These are phyloP conservation scores for Morus bassanus DNA, from an alignment of 2,797 vertebrate genomes.

Conservation along the genomic window DNA sequence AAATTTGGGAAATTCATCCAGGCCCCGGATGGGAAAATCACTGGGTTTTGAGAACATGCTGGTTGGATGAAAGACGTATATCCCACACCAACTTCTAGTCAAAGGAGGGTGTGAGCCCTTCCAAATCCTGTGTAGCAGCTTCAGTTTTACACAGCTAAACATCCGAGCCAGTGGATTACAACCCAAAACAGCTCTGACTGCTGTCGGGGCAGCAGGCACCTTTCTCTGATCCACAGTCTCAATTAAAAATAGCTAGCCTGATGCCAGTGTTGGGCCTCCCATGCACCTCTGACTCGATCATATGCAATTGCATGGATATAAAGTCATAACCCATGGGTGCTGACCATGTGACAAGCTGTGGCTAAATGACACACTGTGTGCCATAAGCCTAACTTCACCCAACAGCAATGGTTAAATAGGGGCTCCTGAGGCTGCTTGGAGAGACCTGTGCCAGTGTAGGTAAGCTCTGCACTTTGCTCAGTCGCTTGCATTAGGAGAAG, in stretches of 20 bases:
- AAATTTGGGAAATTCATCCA: background rate
- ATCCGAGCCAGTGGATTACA: background rate
- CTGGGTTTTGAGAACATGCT: background rate
- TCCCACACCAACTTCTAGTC: background rate
- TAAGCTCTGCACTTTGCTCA: background rate
- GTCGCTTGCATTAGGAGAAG: background rate
- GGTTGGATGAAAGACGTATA: background rate
- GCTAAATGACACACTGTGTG: rapidly evolving
- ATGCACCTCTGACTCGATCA: background rate
- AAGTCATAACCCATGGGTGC: background rate
- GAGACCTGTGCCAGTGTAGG: background rate
- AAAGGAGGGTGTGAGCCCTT: rapidly evolving
- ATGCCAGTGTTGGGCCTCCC: background rate
- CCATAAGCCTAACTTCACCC: background rate
- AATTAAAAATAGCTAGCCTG: background rate
- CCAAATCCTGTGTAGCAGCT: background rate
- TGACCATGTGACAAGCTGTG: background rate
- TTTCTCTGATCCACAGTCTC: background rate
- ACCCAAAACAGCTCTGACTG: background rate
- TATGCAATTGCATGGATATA: background rate
- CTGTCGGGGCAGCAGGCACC: rapidly evolving
- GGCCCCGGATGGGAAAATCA: rapidly evolving
- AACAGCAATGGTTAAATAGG: background rate
- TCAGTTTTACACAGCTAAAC: background rate
- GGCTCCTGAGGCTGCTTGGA: background rate